Conservation (phyloP, 2,888 invertebrate species). For the Hypselothyrea guttata region DNA sequence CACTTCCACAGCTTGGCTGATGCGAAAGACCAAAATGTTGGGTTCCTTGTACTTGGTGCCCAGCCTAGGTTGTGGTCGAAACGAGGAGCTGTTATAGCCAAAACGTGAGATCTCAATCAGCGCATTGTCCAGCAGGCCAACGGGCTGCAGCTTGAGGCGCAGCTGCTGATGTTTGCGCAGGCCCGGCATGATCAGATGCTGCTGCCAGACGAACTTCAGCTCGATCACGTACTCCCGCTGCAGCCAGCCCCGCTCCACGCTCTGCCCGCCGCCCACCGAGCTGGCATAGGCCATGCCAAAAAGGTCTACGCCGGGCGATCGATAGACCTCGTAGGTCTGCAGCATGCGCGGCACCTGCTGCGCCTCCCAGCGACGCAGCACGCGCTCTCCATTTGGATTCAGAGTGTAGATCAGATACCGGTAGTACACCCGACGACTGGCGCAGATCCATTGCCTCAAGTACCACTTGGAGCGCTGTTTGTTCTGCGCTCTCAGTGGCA, state of each 20-base stretch:
- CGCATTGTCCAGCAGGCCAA: constrained; percentile 48
- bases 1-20: constrained; percentile 57
- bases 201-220: constrained; percentile 88
- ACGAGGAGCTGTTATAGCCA: constrained; percentile 60
- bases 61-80: constrained; percentile 46
- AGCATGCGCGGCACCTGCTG: constrained; percentile 84
- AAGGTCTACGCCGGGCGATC: constrained; percentile 51
- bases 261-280: constrained; percentile 58
- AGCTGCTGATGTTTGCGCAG: constrained; percentile 7
- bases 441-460: constrained; percentile 84
- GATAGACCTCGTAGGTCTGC: constrained; percentile 69
- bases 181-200: constrained; percentile 87
- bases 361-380: constrained; percentile 76
- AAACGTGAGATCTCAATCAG: constrained; percentile 68
- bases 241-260: constrained; percentile 90
- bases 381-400: constrained; percentile 63
- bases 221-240: constrained; percentile 88
- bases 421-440: constrained; percentile 84
- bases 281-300: constrained; percentile 67
- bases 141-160: constrained; percentile 30
- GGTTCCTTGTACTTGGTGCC: constrained; percentile 64
- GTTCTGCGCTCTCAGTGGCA: constrained; percentile 79
- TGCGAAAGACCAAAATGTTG: constrained; percentile 67
- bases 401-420: constrained; percentile 75
- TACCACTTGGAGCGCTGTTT: constrained; percentile 84